Evolutionary conservation across 2,113 vertebrate species (phyloP).

Genomic region (Neodon shergylaensis): DNA sequence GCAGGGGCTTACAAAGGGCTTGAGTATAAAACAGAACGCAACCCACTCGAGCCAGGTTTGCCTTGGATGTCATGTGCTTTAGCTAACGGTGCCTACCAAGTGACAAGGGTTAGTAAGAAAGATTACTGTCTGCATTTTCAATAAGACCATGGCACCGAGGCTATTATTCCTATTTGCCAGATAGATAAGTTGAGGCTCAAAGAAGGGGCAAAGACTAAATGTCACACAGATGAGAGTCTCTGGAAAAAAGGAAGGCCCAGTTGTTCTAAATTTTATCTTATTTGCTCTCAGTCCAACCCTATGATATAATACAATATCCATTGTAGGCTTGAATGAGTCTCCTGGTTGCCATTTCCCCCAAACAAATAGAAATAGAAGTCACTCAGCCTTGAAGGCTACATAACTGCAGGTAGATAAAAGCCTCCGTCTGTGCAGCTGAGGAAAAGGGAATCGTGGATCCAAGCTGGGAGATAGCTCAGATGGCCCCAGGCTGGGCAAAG

Average conservation of each 20-base stretch:
- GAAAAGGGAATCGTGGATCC: rapidly evolving
- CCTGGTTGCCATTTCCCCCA: slow-evolving; percentile 60
- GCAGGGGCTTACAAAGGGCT: neutral
- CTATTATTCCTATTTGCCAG: neutral
- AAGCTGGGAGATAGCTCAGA: neutral
- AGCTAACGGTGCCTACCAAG: neutral
- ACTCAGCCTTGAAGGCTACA: slow-evolving; percentile 33
- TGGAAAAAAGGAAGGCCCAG: slow-evolving; percentile 23
- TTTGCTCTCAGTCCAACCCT: neutral
- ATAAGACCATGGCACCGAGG: rapidly evolving
- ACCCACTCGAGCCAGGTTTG: too few species aligned
- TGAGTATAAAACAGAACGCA: neutral
- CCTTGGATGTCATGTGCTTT: rapidly evolving
- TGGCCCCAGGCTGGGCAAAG: neutral
- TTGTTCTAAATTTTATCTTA: slow-evolving; percentile 25
- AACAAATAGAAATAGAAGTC: slow-evolving; percentile 65
- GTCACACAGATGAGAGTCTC: neutral
- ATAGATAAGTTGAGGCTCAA: slow-evolving; percentile 21
- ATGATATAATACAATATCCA: slow-evolving; percentile 5
- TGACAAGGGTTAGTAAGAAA: rapidly evolving
- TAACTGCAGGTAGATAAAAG: neutral
- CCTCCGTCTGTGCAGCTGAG: neutral
- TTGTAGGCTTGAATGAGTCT: slow-evolving; percentile 48
- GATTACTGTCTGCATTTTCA: too few species aligned
- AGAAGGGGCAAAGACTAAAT: neutral